phyloP scores from a whole-genome alignment of 2,888 invertebrate genomes.

The Ectropis crepuscularia region DNA sequence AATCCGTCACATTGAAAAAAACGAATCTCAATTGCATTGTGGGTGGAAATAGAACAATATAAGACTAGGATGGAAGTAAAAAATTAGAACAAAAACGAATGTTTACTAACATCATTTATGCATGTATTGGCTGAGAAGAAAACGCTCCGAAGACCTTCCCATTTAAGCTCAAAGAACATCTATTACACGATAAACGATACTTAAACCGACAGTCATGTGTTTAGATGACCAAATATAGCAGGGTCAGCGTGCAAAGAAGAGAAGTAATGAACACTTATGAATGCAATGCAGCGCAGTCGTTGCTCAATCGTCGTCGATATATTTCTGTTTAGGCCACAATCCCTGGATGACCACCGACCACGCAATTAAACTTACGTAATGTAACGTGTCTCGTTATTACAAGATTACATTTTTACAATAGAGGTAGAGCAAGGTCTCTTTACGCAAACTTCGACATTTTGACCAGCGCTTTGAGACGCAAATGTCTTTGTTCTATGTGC shows the following conservation, averaged over 20 bases:
- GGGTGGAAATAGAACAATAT: no score
- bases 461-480: background rate
- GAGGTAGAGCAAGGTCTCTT: slow-evolving; percentile 43
- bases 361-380: slow-evolving; percentile 44
- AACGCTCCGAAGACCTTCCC: slow-evolving; percentile 1
- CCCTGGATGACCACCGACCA: slow-evolving; percentile 46
- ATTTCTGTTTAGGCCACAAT: slow-evolving; percentile 47
- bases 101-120: background rate
- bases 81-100: no score
- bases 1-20: no score
- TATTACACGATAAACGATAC: slow-evolving; percentile 9
- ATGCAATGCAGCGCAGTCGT: slow-evolving; percentile 46
- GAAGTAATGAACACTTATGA: slow-evolving; percentile 44
- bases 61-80: no score
- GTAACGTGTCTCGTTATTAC: slow-evolving; percentile 46
- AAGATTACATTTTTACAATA: slow-evolving; percentile 33
- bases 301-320: slow-evolving; percentile 50
- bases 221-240: slow-evolving; percentile 24
- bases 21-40: no score
- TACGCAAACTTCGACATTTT: slow-evolving; percentile 22
- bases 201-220: slow-evolving; percentile 21
- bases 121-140: background rate
- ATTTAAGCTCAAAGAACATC: slow-evolving; percentile 7
- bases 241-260: slow-evolving; percentile 29
- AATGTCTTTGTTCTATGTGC: slow-evolving; percentile 2